Evolutionary conservation across 2,888 invertebrate species (phyloP).

Genomic region (Criorhina ranunculi): DNA sequence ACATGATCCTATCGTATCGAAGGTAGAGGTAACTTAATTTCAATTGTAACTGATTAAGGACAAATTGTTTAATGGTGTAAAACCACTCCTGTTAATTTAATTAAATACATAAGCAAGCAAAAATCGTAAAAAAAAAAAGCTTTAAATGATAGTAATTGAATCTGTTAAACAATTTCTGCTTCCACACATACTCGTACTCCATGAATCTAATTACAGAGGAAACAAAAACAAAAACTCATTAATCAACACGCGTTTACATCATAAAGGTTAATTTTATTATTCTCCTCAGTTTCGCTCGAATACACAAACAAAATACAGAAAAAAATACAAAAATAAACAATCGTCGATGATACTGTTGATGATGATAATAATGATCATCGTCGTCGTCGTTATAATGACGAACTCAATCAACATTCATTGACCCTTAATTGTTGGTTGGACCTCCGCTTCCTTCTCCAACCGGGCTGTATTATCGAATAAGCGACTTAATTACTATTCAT

Average conservation of each 20-base stretch:
- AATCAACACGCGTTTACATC: constrained; percentile 71
- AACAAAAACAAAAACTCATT: constrained; percentile 56
- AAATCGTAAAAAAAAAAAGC: background rate
- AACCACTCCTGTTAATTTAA: background rate
- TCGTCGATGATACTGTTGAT: constrained; percentile 50
- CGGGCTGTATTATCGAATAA: constrained; percentile 67
- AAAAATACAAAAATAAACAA: constrained; percentile 45
- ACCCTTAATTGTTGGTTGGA: constrained; percentile 64
- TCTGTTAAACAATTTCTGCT: constrained; percentile 27
- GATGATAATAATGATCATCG: constrained; percentile 54
- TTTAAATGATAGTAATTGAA: constrained; percentile 47
- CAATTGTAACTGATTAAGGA: background rate
- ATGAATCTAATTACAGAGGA: constrained; percentile 58
- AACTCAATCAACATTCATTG: constrained; percentile 72
- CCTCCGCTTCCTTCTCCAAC: constrained; percentile 31
- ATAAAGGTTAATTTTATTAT: constrained; percentile 73
- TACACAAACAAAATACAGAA: constrained; percentile 37
- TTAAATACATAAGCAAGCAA: constrained; percentile 1
- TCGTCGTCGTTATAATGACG: constrained; percentile 51
- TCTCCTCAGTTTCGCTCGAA: constrained; percentile 61
- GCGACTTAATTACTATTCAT: constrained; percentile 66
- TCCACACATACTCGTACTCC: constrained; percentile 32
- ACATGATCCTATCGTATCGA: too few species aligned
- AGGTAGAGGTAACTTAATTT: background rate
- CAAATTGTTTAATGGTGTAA: background rate